Base-by-base conservation (phyloP, 1,140 invertebrate species). In the Odontomachus brunneus region DNA sequence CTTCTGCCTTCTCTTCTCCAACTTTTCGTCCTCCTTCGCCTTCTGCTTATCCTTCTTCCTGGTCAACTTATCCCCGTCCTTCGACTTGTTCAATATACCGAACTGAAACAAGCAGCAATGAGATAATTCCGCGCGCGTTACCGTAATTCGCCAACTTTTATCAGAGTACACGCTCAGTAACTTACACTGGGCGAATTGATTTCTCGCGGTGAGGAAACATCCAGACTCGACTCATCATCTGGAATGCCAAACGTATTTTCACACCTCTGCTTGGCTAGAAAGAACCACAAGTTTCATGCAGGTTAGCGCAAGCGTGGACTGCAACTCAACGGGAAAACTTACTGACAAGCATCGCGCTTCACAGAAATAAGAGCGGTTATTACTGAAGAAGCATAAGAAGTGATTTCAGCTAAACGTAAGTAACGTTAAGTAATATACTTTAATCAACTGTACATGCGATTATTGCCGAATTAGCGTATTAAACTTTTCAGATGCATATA, bases 1-100 rank as follows among this genome's bases (percentile, higher is more conserved):
- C 91, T 97, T 97, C 66, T 96, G 92, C 76, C 96, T 92, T 22
- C 96, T 94, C 90, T 97, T 97, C 87, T 97, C 97, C 84, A 95
- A 89, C 86, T 97, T 97, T 73, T 97, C 97, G 88, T 97, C 96
- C 85, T 97, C 97, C 90, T 97, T 97, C 19, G 95, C 95, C 90
- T 96, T 97, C 88, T 97, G 96, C 87, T 97, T 97, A 74, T 97
- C 96, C 88, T 96, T 94, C 85, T 96, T 96, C 63, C 95, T 94
- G 24, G 95, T 92, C 12, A 96, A 92, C 84, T 97, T 97, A 55
- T 97, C 96, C 12, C 93, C 93, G 69, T 96, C 96, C 88, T 96
- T 96, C 65, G 94, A 94, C 89, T 95, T 97, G 3, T 95, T 94
- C 83, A 96, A 91, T 63, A 96, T 94, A 26, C 95, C 95, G 90